A percentile compares a stretch with the other conserved stretches of the same genome.
These are phyloP conservation scores for Chrysotoxum bicinctum DNA, from an alignment of 2,888 invertebrate species.

Conservation along the genomic window DNA sequence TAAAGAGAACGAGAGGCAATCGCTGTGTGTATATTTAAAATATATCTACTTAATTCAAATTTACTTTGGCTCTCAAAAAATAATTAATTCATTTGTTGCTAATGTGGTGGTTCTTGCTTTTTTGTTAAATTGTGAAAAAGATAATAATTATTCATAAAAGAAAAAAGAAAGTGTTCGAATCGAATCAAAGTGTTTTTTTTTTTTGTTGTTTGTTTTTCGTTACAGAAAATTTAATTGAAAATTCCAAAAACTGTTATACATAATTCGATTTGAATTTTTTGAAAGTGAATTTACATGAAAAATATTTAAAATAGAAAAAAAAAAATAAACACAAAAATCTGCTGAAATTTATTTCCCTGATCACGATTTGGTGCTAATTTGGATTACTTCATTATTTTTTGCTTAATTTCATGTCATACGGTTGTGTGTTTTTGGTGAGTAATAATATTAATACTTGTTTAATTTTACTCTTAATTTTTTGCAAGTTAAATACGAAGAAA, in stretches of 20 bases:
- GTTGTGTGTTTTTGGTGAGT: conserved; percentile 67
- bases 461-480: too few relatives aligned
- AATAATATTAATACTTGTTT: conserved; percentile 18
- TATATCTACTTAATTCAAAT: neutral
- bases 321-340: neutral
- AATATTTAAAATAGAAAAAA: conserved; percentile 9
- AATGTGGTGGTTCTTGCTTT: neutral
- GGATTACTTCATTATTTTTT: conserved; percentile 60
- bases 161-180: conserved; percentile 9
- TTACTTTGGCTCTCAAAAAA: conserved; percentile 33
- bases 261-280: neutral
- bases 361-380: conserved; percentile 39
- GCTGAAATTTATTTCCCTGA: neutral
- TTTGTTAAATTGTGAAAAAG: too few relatives aligned
- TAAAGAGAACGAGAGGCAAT: neutral
- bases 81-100: conserved; percentile 19
- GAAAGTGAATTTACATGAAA: neutral
- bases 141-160: neutral
- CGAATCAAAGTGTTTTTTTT: neutral
- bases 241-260: neutral
- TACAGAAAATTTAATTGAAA: conserved; percentile 8
- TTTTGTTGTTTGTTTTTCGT: neutral
- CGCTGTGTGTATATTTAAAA: neutral
- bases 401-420: conserved; percentile 62
- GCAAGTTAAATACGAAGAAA: too few relatives aligned